Evolutionary conservation across 2,888 invertebrate genomes (phyloP).

Genomic region (Heliconius hortense): DNA sequence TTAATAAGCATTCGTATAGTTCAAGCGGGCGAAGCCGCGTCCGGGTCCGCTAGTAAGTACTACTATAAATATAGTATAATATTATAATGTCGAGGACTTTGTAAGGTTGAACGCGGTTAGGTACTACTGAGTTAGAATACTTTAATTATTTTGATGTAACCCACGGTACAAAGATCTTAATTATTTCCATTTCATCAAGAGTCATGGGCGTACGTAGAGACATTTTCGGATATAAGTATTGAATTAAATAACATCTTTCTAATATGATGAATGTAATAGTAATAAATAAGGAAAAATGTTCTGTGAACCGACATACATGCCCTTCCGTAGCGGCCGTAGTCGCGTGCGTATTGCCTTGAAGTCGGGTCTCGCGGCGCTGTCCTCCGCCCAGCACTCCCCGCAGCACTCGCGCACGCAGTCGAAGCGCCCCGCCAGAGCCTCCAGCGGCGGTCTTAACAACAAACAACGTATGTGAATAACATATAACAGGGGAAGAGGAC

Average conservation of each 20-base stretch:
- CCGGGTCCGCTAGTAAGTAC: too few relatives aligned
- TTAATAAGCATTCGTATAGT: too few relatives aligned
- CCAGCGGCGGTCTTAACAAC: slow-evolving; percentile 87
- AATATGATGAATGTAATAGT: not conserved
- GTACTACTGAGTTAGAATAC: too few relatives aligned
- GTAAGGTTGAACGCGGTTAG: too few relatives aligned
- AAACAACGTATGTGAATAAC: not conserved
- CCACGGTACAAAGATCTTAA: too few relatives aligned
- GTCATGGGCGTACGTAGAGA: too few relatives aligned
- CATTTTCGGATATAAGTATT: too few relatives aligned
- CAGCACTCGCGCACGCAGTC: slow-evolving; percentile 93
- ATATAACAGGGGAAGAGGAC: not conserved
- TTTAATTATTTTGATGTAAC: too few relatives aligned
- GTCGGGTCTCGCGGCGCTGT: slow-evolving; percentile 90
- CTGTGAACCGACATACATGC: slow-evolving; percentile 85
- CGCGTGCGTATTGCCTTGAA: slow-evolving; percentile 90
- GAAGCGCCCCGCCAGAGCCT: slow-evolving; percentile 89
- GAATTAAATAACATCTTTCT: not conserved
- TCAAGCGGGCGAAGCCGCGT: too few relatives aligned
- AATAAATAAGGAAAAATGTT: not conserved
- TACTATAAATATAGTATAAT: too few relatives aligned
- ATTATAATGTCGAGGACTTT: too few relatives aligned
- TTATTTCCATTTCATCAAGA: too few relatives aligned
- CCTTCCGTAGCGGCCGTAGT: slow-evolving; percentile 91
- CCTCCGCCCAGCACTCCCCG: slow-evolving; percentile 93